Evolutionary conservation across 2,797 vertebrate genomes (phyloP), one percentile per base, ranked within the genome.

Genomic region (Cyclopterus lumpus): DNA sequence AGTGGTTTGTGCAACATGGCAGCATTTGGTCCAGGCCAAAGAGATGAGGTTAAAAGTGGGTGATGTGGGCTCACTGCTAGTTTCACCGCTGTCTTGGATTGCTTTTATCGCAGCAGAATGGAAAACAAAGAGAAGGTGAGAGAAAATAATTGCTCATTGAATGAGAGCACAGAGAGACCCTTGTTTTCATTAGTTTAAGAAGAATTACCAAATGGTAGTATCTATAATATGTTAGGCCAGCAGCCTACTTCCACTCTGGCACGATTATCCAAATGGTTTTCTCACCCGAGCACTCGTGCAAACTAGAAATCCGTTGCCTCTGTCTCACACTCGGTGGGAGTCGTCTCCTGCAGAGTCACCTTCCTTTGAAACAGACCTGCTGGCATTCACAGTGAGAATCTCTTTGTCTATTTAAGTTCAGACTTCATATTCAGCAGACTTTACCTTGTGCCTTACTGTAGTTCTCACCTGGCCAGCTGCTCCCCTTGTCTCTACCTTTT

Each of bases 331-430:
- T 65, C 74, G 46, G 78, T 51, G 57, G 69, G 77, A 73, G 59
- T 61, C 38, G 77, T n/a, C 71, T 72, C 65, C 73, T 75, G 51
- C 68, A 75, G 68, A 75, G 72, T 80, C 68, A 57, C 63, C 73
- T 77, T 80, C 66, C 44, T 80, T 78, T 85, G 67, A 84, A 85
- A 71, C 36, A 68, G 64, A 49, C 71, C 69, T 82, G 44, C 67
- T 73, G 51, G 57, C 48, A 73, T 77, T 73, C 53, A 2, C 58
- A 67, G 44, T 26, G 61, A 82, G 48, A 2, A 40, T 54, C 28
- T 72, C 54, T 28, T 44, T 11, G 54, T 74, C 54, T 79, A 68
- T 79, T 75, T 65, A 54, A 75, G 72, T 79, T 60, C 77, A 66
- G 30, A 72, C 59, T 30, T 18, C 18, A 28, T 30, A 28, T 55